These are phyloP conservation scores for Solenopsis fugax DNA, from an alignment of 1,140 invertebrate species.

Conservation along the genomic window DNA sequence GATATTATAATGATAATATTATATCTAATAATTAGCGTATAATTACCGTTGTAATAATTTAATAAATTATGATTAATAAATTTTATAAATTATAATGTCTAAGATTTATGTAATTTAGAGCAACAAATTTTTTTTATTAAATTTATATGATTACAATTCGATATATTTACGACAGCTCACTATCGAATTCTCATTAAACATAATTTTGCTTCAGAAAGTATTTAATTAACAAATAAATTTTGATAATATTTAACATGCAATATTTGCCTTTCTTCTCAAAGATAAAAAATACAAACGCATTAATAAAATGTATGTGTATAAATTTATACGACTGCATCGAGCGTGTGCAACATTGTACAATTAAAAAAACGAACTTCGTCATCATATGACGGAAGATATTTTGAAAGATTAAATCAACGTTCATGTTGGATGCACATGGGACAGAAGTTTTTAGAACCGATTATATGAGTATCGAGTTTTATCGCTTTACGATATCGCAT, in stretches of 20 bases:
- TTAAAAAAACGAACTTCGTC: slow-evolving; percentile 1
- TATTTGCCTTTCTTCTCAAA: neutral
- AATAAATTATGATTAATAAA: neutral
- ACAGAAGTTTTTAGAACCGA: slow-evolving; percentile 28
- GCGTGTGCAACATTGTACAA: neutral
- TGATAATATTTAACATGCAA: neutral
- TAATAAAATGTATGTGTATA: neutral
- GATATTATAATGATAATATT: neutral
- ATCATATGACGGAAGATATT: slow-evolving; percentile 14
- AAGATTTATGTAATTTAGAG: neutral
- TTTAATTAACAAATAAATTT: slow-evolving; percentile 9
- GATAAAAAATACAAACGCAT: neutral
- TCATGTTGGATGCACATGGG: slow-evolving; percentile 25
- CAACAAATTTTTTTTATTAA: neutral
- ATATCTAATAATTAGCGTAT: too few species aligned
- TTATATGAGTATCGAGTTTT: slow-evolving; percentile 18
- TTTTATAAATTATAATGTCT: neutral
- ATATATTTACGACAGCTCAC: too few species aligned
- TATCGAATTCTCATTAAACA: neutral
- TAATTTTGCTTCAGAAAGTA: neutral
- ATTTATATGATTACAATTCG: neutral
- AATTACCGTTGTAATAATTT: neutral
- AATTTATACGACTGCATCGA: neutral
- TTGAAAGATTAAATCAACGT: slow-evolving; percentile 18
- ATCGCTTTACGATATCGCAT: slow-evolving; percentile 25